phyloP scores from a whole-genome alignment of 2,888 invertebrate species.

The Cancer borealis region DNA sequence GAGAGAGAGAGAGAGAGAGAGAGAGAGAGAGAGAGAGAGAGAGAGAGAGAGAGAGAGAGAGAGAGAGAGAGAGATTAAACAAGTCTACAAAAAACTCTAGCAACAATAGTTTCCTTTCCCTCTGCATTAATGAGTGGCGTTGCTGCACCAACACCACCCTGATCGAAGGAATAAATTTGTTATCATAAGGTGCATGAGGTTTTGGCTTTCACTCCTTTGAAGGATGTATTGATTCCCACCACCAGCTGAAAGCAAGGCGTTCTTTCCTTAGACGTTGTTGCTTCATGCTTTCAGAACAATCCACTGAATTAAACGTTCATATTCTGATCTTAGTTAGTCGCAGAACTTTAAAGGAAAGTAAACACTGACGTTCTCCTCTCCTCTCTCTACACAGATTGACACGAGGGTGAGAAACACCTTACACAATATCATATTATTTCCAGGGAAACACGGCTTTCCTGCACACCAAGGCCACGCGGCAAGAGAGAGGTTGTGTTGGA shows the following conservation, averaged over 20 bases:
- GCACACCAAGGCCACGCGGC: neutral
- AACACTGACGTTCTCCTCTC: neutral
- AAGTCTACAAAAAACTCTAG: too few relatives aligned
- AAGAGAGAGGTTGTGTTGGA: neutral
- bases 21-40: too few relatives aligned
- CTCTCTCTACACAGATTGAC: neutral
- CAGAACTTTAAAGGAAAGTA: neutral
- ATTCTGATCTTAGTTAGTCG: neutral
- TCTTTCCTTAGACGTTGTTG: neutral
- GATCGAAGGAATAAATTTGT: neutral
- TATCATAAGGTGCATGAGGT: neutral
- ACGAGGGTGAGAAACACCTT: neutral
- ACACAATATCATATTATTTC: conserved; percentile 20
- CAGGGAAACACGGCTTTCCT: neutral
- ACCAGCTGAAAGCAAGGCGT: neutral
- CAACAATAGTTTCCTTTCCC: too few relatives aligned
- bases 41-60: too few relatives aligned
- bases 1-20: too few relatives aligned
- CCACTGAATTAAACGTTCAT: neutral
- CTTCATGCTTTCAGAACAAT: neutral
- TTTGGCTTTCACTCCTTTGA: neutral
- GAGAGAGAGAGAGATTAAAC: too few relatives aligned
- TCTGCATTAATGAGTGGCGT: too few relatives aligned
- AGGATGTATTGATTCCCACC: neutral
- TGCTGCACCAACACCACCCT: too few relatives aligned